Evolutionary conservation across 2,113 vertebrate species (phyloP), one percentile per base, ranked within the genome.

Genomic region (Sciurus niger): DNA sequence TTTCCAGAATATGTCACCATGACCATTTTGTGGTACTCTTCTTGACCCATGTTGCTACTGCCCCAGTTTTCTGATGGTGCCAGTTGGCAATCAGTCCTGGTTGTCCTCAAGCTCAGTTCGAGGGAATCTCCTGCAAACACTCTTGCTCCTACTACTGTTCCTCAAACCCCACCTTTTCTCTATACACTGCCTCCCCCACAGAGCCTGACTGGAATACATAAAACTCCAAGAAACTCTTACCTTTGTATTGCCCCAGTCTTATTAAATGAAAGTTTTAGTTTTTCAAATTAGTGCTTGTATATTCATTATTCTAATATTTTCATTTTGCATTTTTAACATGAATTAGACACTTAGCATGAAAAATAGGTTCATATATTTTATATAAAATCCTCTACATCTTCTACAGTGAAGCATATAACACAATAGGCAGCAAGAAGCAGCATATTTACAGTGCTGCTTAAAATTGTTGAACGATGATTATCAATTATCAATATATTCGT

Each of bases 271-370:
- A 82, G 32, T 37, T 55, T 73, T 30, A 63, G 4, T 46, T 93
- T 96, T 46, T 90, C 0, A 55, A 95, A 94, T 70, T 20, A 96
- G 32, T 53, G 16, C 17, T 89, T 76, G 43, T 30, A 43, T 73
- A 43, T 9, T 55, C 16, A 73, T 89, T 82, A 83, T 55, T 73
- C 37, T 53, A 74, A 6, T 25, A 63, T 90, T 77, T 82, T 58
- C 53, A 40, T 67, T 84, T 63, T 72, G 2, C 1, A 73, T 72
- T 78, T 32, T 68, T 93, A 68, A 55, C 25, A 40, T 46, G 18
- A 82, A 67, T 89, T 53, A 63, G 22, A 51, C 43, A 37, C 20
- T 91, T 73, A 63, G 30, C 9, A 60, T 74, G 20, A 72, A 43
- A 80, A 48, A 43, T n/a, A 16, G 22, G 16, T 12, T 63, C 40